These are phyloP conservation scores for Cacoxenus indagator DNA, from an alignment of 2,888 invertebrate genomes.

Conservation along the genomic window DNA sequence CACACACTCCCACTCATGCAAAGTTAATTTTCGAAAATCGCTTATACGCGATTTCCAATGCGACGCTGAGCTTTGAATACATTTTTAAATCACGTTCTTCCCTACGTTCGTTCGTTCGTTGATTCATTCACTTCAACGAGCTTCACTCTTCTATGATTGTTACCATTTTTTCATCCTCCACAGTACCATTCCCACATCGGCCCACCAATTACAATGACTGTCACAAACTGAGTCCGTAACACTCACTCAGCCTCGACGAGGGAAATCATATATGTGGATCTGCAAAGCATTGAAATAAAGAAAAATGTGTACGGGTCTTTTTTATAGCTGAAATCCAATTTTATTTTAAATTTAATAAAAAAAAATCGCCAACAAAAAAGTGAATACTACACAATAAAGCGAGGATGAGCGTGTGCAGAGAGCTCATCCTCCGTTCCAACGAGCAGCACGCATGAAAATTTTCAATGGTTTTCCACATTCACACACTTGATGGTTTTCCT, in stretches of 20 bases:
- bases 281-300: constrained; percentile 42
- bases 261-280: constrained; percentile 49
- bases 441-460: constrained; percentile 3
- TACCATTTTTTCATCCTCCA: no score
- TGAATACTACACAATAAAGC: constrained; percentile 49
- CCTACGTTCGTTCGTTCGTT: background rate
- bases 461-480: constrained; percentile 11
- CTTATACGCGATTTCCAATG: constrained; percentile 59
- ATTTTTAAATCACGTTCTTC: background rate
- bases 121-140: background rate
- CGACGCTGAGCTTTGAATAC: constrained; percentile 37
- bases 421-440: background rate
- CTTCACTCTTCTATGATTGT: no score
- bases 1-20: constrained; percentile 19
- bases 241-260: constrained; percentile 34
- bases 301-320: background rate
- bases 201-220: background rate
- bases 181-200: no score
- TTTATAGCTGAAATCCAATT: constrained; percentile 61
- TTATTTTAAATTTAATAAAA: constrained; percentile 48
- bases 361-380: background rate
- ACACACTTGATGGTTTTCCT: constrained; percentile 5
- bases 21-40: constrained; percentile 57
- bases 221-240: constrained; percentile 9
- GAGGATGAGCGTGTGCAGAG: constrained; percentile 10